Conservation (phyloP, 2,797 vertebrate species). For the Danio tinwini region DNA sequence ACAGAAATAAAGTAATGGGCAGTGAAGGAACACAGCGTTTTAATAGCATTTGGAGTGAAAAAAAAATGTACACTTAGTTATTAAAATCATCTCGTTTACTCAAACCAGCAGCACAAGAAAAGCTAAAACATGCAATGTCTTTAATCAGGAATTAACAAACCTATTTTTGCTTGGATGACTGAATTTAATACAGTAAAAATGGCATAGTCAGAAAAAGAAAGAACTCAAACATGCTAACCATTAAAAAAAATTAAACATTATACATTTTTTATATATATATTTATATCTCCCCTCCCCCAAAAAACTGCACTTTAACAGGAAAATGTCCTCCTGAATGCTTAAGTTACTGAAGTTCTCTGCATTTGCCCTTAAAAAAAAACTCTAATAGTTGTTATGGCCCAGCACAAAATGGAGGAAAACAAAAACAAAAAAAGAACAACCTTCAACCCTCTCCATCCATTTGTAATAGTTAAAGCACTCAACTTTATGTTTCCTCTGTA, state of each 20-base stretch:
- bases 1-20: conserved; percentile 4
- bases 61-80: conserved; percentile 84
- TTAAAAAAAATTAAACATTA: conserved; percentile 64
- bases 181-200: conserved; percentile 73
- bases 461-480: conserved; percentile 79
- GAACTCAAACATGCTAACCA: conserved; percentile 45
- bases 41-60: conserved; percentile 88
- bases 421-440: conserved; percentile 56
- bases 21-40: conserved; percentile 83
- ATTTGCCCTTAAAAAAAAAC: conserved; percentile 43
- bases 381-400: conserved; percentile 53
- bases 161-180: conserved; percentile 66
- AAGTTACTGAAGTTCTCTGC: conserved; percentile 57
- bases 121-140: conserved; percentile 80
- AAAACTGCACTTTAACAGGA: conserved; percentile 73
- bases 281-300: conserved; percentile 71
- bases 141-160: conserved; percentile 75
- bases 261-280: conserved; percentile 21
- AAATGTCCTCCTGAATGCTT: conserved; percentile 77
- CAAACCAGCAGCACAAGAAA: conserved; percentile 79
- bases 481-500: conserved; percentile 83
- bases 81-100: conserved; percentile 78
- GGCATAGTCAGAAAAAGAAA: conserved; percentile 67
- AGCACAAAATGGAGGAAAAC: conserved; percentile 46
- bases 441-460: conserved; percentile 79